A percentile compares a stretch with the other conserved stretches of the same genome.
phyloP scores from a whole-genome alignment of 1,140 invertebrate species.

The Ceratina japonica region DNA sequence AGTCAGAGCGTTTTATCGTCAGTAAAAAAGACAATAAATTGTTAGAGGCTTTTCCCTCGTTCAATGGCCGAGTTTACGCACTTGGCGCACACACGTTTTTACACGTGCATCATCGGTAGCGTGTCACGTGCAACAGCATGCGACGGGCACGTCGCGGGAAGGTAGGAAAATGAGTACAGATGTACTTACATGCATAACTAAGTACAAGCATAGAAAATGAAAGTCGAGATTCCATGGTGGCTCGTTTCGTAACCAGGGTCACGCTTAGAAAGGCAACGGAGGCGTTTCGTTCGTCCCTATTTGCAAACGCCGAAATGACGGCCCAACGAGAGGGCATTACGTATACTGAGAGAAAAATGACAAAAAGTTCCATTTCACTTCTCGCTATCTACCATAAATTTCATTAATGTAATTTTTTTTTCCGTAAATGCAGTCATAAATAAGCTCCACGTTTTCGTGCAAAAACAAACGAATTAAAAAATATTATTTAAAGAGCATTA shows the following conservation, averaged over 20 bases:
- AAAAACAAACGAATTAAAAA: too few species aligned
- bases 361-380: too few species aligned
- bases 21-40: not conserved
- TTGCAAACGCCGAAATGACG: not conserved
- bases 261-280: conserved; percentile 58
- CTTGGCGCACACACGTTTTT: conserved; percentile 44
- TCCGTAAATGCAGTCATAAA: too few species aligned
- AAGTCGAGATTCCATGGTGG: conserved; percentile 62
- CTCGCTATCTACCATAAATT: too few species aligned
- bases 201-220: conserved; percentile 58
- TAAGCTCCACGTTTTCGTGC: too few species aligned
- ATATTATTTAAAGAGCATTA: too few species aligned
- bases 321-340: too few species aligned
- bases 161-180: not conserved
- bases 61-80: conserved; percentile 30
- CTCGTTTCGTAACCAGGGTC: conserved; percentile 62
- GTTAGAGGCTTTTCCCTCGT: conserved; percentile 35
- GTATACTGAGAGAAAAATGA: too few species aligned
- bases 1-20: too few species aligned
- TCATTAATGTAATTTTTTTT: too few species aligned
- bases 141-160: conserved; percentile 36
- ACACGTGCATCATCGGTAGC: conserved; percentile 28
- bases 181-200: too few species aligned
- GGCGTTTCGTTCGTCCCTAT: conserved; percentile 36
- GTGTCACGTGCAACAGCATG: conserved; percentile 62